Percentiles rank a stretch among this genome's conserved stretches.
Evolutionary conservation across 2,113 vertebrate species (phyloP).

Genomic region (Peromyscus maniculatus): DNA sequence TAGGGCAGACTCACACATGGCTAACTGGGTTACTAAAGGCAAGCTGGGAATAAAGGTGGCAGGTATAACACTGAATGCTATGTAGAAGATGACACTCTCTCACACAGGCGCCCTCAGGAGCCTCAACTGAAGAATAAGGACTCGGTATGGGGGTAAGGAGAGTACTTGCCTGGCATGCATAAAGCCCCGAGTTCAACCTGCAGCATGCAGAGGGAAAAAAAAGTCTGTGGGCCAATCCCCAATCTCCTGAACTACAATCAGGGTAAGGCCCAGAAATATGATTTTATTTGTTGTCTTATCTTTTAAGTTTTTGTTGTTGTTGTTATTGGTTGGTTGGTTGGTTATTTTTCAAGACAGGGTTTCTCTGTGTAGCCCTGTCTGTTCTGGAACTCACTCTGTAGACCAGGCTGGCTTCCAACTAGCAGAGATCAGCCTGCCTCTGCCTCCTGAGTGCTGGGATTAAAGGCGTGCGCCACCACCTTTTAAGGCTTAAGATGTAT

Average conservation of each 20-base stretch:
- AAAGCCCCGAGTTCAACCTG: not conserved
- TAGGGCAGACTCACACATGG: not conserved
- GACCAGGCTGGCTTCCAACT: too few species aligned
- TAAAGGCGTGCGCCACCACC: too few species aligned
- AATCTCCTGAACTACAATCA: not conserved
- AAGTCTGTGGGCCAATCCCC: not conserved
- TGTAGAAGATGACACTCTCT: not conserved
- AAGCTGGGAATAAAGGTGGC: not conserved
- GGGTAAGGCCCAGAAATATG: not conserved
- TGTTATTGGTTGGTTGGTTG: too few species aligned
- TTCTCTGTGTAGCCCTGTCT: too few species aligned
- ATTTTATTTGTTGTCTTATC: not conserved
- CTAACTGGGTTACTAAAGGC: slow-evolving; percentile 21
- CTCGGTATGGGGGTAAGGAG: not conserved
- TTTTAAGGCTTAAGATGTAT: too few species aligned
- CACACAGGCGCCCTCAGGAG: not conserved
- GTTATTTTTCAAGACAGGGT: too few species aligned
- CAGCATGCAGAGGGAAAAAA: not conserved
- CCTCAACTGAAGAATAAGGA: not conserved
- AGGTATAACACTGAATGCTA: not conserved
- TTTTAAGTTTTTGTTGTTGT: not conserved
- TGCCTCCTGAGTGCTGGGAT: too few species aligned
- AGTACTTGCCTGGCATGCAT: not conserved
- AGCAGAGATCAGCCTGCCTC: too few species aligned
- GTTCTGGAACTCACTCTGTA: too few species aligned